Evolutionary conservation across 1,140 invertebrate genomes (phyloP).

Genomic region (Pseudobourletiella spinata): DNA sequence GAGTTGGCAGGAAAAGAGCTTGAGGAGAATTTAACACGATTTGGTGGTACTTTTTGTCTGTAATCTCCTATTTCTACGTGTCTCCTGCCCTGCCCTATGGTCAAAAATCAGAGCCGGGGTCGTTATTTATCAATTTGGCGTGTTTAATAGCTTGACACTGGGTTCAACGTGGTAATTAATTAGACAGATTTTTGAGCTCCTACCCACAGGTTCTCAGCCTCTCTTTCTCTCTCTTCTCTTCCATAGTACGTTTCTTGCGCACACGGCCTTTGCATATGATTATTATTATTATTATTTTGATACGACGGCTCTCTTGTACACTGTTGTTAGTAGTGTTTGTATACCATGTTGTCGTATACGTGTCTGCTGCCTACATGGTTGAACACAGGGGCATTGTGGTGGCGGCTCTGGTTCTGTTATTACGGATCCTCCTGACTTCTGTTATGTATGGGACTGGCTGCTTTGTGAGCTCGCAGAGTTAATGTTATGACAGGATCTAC

Average conservation of each 20-base stretch:
- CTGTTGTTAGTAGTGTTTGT: neutral
- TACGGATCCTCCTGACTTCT: no score
- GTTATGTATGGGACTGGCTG: no score
- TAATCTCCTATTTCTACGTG: neutral
- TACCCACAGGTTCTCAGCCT: neutral
- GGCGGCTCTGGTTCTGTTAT: no score
- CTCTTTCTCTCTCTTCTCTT: no score
- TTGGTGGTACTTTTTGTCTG: neutral
- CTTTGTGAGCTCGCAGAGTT: no score
- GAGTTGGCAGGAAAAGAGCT: neutral
- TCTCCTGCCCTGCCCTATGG: slow-evolving; percentile 1
- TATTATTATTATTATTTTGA: neutral
- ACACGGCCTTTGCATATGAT: neutral
- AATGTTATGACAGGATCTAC: no score
- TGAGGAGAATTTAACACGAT: neutral
- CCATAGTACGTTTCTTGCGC: no score
- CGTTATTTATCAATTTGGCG: slow-evolving; percentile 26
- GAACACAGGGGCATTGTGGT: no score
- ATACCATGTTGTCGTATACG: no score
- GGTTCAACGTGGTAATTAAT: slow-evolving; percentile 23
- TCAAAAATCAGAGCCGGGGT: slow-evolving; percentile 1
- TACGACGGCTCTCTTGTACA: neutral
- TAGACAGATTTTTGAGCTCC: slow-evolving; percentile 2
- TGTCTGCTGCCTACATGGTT: no score
- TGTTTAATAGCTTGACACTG: slow-evolving; percentile 25